phyloP scores from a whole-genome alignment of 1,140 invertebrate genomes.

The Lepidurus arcticus region DNA sequence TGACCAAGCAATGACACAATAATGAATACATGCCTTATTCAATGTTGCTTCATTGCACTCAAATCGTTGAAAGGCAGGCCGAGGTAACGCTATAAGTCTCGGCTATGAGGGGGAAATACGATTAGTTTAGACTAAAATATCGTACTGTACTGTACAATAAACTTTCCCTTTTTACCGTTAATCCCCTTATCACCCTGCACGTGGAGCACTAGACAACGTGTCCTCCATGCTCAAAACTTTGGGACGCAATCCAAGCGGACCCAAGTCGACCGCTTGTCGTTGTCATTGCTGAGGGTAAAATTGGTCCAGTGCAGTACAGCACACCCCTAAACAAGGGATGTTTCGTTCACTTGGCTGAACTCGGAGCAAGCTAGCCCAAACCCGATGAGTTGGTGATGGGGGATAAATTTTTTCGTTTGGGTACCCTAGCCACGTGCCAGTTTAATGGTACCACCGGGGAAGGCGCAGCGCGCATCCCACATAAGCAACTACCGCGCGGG shows the following conservation, averaged over 20 bases:
- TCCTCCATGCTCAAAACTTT: background rate
- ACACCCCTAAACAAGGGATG: background rate
- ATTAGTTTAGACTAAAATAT: too few relatives aligned
- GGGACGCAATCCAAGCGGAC: background rate
- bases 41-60: too few relatives aligned
- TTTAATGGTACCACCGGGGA: conserved; percentile 8
- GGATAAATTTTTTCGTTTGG: background rate
- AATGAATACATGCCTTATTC: too few relatives aligned
- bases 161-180: too few relatives aligned
- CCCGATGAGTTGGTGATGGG: background rate
- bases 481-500: conserved; percentile 20
- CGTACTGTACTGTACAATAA: too few relatives aligned
- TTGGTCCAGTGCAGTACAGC: background rate
- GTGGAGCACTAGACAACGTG: too few relatives aligned
- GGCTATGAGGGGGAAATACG: too few relatives aligned
- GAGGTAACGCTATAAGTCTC: too few relatives aligned
- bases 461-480: conserved; percentile 1
- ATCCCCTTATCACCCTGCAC: too few relatives aligned
- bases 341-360: background rate
- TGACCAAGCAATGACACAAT: too few relatives aligned
- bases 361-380: background rate
- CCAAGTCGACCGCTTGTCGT: background rate
- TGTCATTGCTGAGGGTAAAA: conserved; percentile 6
- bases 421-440: background rate
- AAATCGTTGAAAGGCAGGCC: too few relatives aligned